Evolutionary conservation across 2,797 vertebrate genomes (phyloP), one percentile per base, ranked within the genome.

Genomic region (Tenualosa thibaudeaui): DNA sequence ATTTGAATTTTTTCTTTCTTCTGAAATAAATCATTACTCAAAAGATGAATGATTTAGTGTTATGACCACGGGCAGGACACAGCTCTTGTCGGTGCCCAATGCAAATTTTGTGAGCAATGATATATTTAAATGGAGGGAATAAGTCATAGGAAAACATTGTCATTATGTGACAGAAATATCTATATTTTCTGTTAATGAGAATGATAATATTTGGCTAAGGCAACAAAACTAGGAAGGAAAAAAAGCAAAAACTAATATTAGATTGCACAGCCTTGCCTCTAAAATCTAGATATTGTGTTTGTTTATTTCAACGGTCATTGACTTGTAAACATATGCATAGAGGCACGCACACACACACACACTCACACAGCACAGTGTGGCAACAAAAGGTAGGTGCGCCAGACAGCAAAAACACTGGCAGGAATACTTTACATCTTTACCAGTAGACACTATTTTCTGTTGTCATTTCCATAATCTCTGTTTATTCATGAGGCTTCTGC

Each of bases 401-500:
- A 91, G 90, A 90, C 91, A 92, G 87, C 86, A 75, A 88, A 89
- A 85, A 91, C 87, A 82, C 87, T 91, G 92, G 88, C 91, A 90
- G 89, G 84, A 86, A 86, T 90, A 89, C 86, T 65, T 81, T 17
- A 31, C 84, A 85, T 86, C 87, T 89, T 78, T 85, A 86, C 84
- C 46, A 82, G 81, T 83, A 89, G 86, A 88, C 86, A 83, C 89
- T 84, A 7, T 88, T 88, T 84, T 88, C 85, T 82, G 84, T 89
- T 88, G 0, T 82, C 81, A 91, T 94, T 92, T 90, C 89, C 92
- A 94, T 93, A 90, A 90, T 26, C 83, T 89, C 92, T 94, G 92
- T 88, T 85, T 94, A 95, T 95, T 94, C 92, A 94, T 93, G 90
- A 92, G 89, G 82, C 26, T 85, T 85, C 85, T 56, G 84, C 91